phyloP scores from a whole-genome alignment of 2,797 vertebrate species.

The Brachyalestes nurse region DNA sequence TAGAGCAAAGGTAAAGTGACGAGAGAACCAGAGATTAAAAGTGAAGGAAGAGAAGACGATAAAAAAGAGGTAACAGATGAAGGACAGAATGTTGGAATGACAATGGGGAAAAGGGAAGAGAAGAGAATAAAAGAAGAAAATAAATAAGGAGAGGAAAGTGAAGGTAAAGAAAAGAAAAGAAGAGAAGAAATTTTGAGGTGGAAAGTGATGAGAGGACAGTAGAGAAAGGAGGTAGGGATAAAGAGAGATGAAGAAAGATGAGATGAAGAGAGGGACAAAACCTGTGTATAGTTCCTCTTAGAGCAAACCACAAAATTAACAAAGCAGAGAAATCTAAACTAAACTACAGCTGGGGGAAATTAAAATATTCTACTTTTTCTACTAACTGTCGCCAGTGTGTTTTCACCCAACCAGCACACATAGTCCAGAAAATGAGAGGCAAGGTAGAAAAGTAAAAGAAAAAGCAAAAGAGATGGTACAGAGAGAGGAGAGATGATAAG shows the following conservation, averaged over 20 bases:
- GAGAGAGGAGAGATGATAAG: neutral
- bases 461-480: neutral
- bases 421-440: too few species aligned
- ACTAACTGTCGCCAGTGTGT: too few species aligned
- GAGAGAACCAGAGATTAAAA: constrained; percentile 56
- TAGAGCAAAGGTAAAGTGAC: neutral
- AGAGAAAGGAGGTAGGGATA: too few species aligned
- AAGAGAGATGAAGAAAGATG: too few species aligned
- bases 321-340: too few species aligned
- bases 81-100: neutral
- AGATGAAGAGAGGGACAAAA: too few species aligned
- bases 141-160: neutral
- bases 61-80: constrained; percentile 59
- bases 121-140: constrained; percentile 65
- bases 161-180: neutral
- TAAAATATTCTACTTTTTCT: too few species aligned
- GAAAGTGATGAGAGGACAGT: too few species aligned
- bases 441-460: neutral
- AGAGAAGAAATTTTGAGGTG: neutral
- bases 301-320: too few species aligned
- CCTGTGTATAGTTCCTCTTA: too few species aligned
- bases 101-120: neutral
- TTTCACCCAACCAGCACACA: too few species aligned
- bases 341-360: too few species aligned
- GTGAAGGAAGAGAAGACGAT: constrained; percentile 53